Evolutionary conservation across 2,797 vertebrate species (phyloP), one percentile per base, ranked within the genome.

Genomic region (Ceryle rudis): DNA sequence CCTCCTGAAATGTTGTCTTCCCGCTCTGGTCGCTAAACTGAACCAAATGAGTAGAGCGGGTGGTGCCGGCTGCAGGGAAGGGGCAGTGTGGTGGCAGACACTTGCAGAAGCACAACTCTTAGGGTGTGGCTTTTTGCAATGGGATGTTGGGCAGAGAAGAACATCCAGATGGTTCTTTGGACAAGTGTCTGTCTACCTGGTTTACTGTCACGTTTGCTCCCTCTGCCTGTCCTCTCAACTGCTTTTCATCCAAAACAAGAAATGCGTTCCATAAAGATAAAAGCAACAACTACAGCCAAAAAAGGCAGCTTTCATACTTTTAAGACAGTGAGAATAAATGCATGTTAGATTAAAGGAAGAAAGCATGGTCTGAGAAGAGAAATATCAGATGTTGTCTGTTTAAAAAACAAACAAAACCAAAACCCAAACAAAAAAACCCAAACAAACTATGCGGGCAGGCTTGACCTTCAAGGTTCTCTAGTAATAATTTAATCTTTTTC

Each of bases 21-120:
- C 4, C 14, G 12, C 31, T 41, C 22, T 0, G 1, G 37, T 51
- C 14, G 29, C 31, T 58, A 25, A 70, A 25, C 22, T 51, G n/a
- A 37, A 28, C 22, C 51, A 35, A 29, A 7, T 0, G 0, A 8
- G 29, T 46, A 4, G 33, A 29, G 51, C 1, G 2, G 11, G 41
- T 44, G 57, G 26, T 21, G 39, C 25, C 60, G 55, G 13, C 31
- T 51, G 46, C n/a, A 29, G 74, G 15, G 70, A 10, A 37, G 35
- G 44, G n/a, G 8, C 28, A 13, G 18, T 6, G 25, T n/a, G n/a
- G 16, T 66, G 64, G 29, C 44, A 51, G 52, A 4, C 29, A 61
- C 21, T 22, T 29, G 58, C 58, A 46, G 57, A 61, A 11, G 14
- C 3, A 2, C 29, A 33, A 0, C 23, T 39, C 16, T 28, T 29